Evolutionary conservation across 2,797 vertebrate species (phyloP).

Genomic region (Tolypeutes matacus): DNA sequence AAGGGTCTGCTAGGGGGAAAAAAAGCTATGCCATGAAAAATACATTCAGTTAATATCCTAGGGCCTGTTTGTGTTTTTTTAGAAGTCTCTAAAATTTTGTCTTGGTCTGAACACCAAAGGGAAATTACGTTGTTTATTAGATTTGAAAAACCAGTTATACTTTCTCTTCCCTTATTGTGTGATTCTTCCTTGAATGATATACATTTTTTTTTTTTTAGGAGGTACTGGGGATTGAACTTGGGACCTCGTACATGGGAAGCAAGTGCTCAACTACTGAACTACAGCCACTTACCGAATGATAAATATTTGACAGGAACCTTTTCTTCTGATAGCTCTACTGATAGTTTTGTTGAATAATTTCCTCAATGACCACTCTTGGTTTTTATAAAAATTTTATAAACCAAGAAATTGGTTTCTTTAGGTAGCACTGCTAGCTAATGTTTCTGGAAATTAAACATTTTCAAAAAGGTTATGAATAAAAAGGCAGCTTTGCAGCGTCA

Average conservation of each 20-base stretch:
- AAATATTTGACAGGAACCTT: neutral
- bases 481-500: neutral
- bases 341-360: neutral
- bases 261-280: no score
- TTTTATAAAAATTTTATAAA: slow-evolving; percentile 53
- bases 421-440: neutral
- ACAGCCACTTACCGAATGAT: neutral
- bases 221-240: no score
- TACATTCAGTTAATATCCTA: neutral
- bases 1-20: neutral
- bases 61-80: neutral
- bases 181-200: neutral
- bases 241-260: no score
- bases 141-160: neutral
- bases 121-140: neutral
- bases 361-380: neutral
- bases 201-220: no score
- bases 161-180: rapidly evolving
- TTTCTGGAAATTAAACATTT: slow-evolving; percentile 48
- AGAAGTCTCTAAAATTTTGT: neutral
- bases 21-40: neutral
- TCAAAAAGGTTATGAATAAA: neutral
- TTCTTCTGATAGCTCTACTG: neutral
- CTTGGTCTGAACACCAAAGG: neutral
- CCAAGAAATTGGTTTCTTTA: neutral